Evolutionary conservation across 1,140 invertebrate species (phyloP), one percentile per base, ranked within the genome.

Genomic region (Drosophila navojoa): DNA sequence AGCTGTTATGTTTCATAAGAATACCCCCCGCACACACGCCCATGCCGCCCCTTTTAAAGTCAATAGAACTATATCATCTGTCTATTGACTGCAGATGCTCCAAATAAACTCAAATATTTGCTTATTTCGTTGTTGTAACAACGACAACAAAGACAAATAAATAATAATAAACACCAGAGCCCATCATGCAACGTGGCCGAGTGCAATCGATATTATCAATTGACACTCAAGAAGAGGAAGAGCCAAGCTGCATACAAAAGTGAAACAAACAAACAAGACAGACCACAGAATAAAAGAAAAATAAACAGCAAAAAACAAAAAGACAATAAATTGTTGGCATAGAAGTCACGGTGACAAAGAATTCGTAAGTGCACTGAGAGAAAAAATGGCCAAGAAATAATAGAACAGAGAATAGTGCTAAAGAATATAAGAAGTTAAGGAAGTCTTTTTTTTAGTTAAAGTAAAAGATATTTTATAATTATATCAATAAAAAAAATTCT

Each of bases 191-290:
- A 60, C 64, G 57, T 68, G 64, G 19, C 25, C 10, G 55, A 15
- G 11, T 4, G 57, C 64, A 73, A 73, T 72, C 70, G 54, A 72
- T 71, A 59, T 44, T 66, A 58, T 58, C 69, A 71, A 66, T 72
- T 67, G 55, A 61, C 27, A 61, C 45, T 16, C 25, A 19, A 19
- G 16, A 19, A 19, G 16, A 57, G n/a, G 42, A 45, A 16, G 42
- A 45, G 42, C 11, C 27, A 45, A n/a, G 10, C 29, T 61, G 50
- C 59, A 55, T n/a, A 49, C 19, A 22, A 22, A 22, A 71, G n/a
- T 38, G 27, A 47, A 29, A 49, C n/a, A 50, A 29, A 16, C 42
- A 45, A 45, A 45, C 5, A 45, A 16, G 7, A 32, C 54, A 6
- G 32, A 55, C 22, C 10, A 49, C 32, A 35, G 32, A 35, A 35